phyloP scores from a whole-genome alignment of 2,797 vertebrate genomes.

The Chelonia mydas region DNA sequence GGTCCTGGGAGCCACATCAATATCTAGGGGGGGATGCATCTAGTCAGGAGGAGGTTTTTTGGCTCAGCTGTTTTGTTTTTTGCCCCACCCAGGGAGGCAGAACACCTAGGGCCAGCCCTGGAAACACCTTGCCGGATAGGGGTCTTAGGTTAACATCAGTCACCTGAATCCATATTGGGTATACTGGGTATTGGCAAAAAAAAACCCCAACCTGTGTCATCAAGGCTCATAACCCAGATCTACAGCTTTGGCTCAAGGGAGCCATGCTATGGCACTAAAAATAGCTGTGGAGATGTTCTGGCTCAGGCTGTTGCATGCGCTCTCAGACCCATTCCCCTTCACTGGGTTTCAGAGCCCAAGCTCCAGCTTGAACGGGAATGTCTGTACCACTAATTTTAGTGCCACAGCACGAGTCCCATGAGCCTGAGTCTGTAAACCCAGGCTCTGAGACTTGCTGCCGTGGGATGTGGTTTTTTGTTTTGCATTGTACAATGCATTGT shows the following conservation, averaged over 20 bases:
- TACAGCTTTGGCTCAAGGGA: background rate
- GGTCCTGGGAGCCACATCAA: background rate
- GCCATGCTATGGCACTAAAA: background rate
- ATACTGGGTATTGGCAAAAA: background rate
- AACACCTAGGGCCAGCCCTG: background rate
- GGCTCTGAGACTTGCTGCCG: no score
- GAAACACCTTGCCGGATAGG: background rate
- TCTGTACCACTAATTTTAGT: background rate
- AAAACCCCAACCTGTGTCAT: no score
- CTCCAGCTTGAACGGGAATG: no score
- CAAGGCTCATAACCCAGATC: background rate
- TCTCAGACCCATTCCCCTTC: background rate
- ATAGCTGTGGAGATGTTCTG: no score
- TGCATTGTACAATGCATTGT: no score
- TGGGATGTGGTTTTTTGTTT: background rate
- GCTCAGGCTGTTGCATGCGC: background rate
- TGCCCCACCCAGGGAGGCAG: background rate
- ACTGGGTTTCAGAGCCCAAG: background rate
- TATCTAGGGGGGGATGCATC: background rate
- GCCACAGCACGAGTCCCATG: no score
- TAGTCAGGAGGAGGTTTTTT: background rate
- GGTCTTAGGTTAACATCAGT: background rate
- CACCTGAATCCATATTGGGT: background rate
- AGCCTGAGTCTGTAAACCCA: background rate
- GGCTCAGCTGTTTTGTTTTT: background rate